Base-by-base conservation (phyloP, 2,888 invertebrate genomes). In the Corbicula japonica region DNA sequence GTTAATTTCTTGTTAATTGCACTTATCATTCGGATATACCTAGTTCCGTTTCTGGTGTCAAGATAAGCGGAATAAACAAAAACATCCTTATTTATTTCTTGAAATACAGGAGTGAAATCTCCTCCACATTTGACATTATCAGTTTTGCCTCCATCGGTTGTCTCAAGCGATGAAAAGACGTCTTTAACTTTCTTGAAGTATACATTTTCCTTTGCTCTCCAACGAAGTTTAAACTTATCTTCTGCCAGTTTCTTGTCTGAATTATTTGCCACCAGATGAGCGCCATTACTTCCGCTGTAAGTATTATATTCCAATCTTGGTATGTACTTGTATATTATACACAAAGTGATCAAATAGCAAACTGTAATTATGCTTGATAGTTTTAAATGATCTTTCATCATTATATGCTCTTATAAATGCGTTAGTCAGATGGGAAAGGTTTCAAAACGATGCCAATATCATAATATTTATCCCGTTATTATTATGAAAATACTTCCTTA, bases 41-140 rank as follows among this genome's bases (percentile, higher is more conserved):
- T 52, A 2, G 34, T 6, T 0, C 56, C 58, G 30, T 66, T 50
- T 44, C 83, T 26, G 34, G 65, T 62, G 56, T 83, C 83, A 12
- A 60, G 54, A 58, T 66, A 80, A 5, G 76, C 69, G 0, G 83
- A 80, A 52, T 74, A 80, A 5, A 80, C 12, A 52, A 63, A 73
- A 5, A 78, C 32, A 15, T 73, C 73, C 12, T 44, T 38, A n/a
- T 28, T 46, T 2, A 83, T 60, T 50, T 61, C 30, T 10, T 8
- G 30, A 46, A 80, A 80, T 6, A 10, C 30, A 4, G 30, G 26
- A 18, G 62, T 23, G 0, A n/a, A 41, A 0, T 18, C 18, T n/a
- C 44, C 28, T 10, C 63, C 62, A 41, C 71, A 72, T 23, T 52
- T n/a, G 38, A 38, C 18, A 26, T n/a, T 66, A 26, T 69, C 26